Conservation (phyloP, 2,888 invertebrate genomes). For the Alviniconcha strummeri region DNA sequence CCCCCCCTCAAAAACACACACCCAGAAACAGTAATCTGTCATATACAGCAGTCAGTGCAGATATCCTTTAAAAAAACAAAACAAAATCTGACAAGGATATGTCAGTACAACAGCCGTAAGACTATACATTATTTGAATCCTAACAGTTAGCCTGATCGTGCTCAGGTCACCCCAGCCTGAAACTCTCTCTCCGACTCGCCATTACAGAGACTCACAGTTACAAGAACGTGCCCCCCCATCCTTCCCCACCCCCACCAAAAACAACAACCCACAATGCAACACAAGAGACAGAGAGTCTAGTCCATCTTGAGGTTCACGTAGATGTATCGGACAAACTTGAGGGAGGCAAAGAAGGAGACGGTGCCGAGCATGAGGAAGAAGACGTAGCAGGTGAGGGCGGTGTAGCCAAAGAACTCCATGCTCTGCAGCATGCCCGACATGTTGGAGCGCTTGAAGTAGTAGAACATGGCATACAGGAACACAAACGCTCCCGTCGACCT, state of each 20-base stretch:
- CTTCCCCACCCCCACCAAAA: not conserved
- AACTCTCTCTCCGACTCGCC: no score
- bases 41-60: not conserved
- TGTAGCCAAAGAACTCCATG: constrained; percentile 76
- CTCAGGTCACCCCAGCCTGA: no score
- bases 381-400: constrained; percentile 75
- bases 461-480: constrained; percentile 75
- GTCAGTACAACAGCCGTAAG: no score
- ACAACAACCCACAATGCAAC: not conserved
- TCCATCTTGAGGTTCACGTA: constrained; percentile 77
- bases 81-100: not conserved
- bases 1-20: no score
- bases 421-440: constrained; percentile 76
- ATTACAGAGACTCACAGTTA: no score
- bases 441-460: constrained; percentile 75
- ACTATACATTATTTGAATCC: no score
- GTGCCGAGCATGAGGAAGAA: constrained; percentile 77
- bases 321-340: constrained; percentile 75
- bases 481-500: constrained; percentile 73
- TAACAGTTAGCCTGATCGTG: no score
- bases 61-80: not conserved
- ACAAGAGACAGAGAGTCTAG: constrained; percentile 44
- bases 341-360: constrained; percentile 75
- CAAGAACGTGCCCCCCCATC: not conserved
- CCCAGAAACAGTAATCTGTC: no score